Evolutionary conservation across 2,797 vertebrate genomes (phyloP).

Genomic region (Enteromius argenteus): DNA sequence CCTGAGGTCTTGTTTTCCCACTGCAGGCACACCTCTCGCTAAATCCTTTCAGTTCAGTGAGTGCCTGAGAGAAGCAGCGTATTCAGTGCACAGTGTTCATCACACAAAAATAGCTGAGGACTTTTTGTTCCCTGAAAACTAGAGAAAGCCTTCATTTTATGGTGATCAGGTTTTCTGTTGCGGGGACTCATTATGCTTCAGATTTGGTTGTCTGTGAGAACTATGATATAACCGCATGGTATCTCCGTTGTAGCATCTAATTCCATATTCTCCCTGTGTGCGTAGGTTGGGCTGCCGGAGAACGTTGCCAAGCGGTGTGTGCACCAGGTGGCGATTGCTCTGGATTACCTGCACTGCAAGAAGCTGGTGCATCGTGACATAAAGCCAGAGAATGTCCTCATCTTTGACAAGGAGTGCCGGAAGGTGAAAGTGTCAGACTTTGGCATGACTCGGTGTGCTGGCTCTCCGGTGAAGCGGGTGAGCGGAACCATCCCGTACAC

Average conservation of each 20-base stretch:
- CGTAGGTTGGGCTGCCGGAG: slow-evolving; percentile 83
- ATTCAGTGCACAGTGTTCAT: background rate
- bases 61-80: background rate
- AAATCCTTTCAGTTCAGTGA: background rate
- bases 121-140: slow-evolving; percentile 31
- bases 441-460: slow-evolving; percentile 84
- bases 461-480: slow-evolving; percentile 85
- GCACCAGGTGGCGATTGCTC: slow-evolving; percentile 84
- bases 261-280: slow-evolving; percentile 3
- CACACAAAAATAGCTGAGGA: slow-evolving; percentile 32
- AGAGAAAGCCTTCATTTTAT: slow-evolving; percentile 34
- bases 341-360: slow-evolving; percentile 85
- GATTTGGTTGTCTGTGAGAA: slow-evolving; percentile 24
- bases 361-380: slow-evolving; percentile 87
- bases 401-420: slow-evolving; percentile 85
- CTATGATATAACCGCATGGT: slow-evolving; percentile 7
- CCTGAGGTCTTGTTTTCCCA: background rate
- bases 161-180: slow-evolving; percentile 26
- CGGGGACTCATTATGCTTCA: background rate
- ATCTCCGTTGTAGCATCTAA: background rate
- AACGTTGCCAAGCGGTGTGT: slow-evolving; percentile 85
- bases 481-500: slow-evolving; percentile 89
- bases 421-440: slow-evolving; percentile 88
- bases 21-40: background rate
- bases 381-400: slow-evolving; percentile 87